phyloP scores from a whole-genome alignment of 2,888 invertebrate species.

The Dendrolimus houi region DNA sequence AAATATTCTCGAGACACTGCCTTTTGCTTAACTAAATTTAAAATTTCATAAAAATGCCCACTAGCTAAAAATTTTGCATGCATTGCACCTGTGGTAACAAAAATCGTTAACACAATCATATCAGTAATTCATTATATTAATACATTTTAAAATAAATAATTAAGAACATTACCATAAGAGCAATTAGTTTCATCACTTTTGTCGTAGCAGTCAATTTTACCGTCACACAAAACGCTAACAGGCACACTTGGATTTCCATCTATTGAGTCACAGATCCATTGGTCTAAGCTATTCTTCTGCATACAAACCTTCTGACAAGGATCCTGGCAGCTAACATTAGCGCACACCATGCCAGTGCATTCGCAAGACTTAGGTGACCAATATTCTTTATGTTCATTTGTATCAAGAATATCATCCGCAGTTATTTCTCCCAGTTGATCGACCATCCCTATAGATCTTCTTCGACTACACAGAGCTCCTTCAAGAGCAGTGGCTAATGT shows the following conservation, averaged over 20 bases:
- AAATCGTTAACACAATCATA: too few species aligned
- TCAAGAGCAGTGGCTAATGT: constrained; percentile 32
- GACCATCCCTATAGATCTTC: constrained; percentile 7
- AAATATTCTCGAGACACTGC: constrained; percentile 20
- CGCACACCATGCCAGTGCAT: constrained; percentile 33
- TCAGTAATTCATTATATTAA: too few species aligned
- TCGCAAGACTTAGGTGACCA: constrained; percentile 30
- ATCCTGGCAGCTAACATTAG: constrained; percentile 23
- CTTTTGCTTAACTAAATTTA: constrained; percentile 30
- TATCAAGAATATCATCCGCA: neutral
- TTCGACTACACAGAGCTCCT: constrained; percentile 30
- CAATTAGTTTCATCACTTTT: constrained; percentile 52
- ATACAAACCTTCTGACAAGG: constrained; percentile 41
- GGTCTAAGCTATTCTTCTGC: constrained; percentile 34
- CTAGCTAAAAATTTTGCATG: constrained; percentile 36
- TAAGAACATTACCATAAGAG: constrained; percentile 24
- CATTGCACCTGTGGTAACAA: constrained; percentile 12
- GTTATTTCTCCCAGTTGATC: neutral
- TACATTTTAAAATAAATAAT: too few species aligned
- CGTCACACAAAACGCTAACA: constrained; percentile 48
- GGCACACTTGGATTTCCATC: constrained; percentile 26
- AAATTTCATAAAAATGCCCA: constrained; percentile 27
- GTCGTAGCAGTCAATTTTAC: constrained; percentile 57
- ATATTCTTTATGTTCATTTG: constrained; percentile 1
- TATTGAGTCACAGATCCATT: constrained; percentile 40